Conservation (phyloP, 2,888 invertebrate species). For the Germaria angustata region DNA sequence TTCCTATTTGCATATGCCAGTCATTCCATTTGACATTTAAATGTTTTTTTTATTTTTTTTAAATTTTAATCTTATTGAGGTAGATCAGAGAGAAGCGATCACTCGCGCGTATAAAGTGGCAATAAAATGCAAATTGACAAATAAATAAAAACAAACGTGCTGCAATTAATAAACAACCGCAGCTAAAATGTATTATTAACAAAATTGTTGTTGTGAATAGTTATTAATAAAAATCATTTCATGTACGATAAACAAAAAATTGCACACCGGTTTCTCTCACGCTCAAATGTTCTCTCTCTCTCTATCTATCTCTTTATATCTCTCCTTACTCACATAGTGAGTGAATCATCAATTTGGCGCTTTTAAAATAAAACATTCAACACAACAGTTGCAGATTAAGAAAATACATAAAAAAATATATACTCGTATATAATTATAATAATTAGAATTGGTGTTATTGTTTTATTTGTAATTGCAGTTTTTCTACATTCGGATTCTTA, state of each 20-base stretch:
- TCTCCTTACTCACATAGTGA: neutral
- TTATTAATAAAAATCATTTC: neutral
- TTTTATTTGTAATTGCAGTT: slow-evolving; percentile 22
- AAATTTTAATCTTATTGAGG: slow-evolving; percentile 25
- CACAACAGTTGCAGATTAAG: too few species aligned
- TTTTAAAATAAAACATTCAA: slow-evolving; percentile 20
- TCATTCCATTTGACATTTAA: slow-evolving; percentile 17
- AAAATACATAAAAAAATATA: slow-evolving; percentile 1
- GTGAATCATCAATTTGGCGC: slow-evolving; percentile 40
- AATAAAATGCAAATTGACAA: slow-evolving; percentile 46
- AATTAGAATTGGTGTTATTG: too few species aligned
- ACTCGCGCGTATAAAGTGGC: neutral
- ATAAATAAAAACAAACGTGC: slow-evolving; percentile 45
- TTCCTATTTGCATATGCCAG: slow-evolving; percentile 28
- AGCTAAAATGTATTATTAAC: neutral
- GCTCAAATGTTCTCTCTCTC: neutral
- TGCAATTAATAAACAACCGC: slow-evolving; percentile 23
- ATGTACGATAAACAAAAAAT: neutral
- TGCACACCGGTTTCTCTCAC: neutral
- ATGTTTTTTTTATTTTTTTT: neutral
- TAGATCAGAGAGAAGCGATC: slow-evolving; percentile 34
- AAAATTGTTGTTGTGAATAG: neutral
- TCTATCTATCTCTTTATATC: neutral
- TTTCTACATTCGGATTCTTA: neutral
- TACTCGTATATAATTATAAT: too few species aligned